Conservation (phyloP, 1,140 invertebrate species). For the Drosophila mojavensis region DNA sequence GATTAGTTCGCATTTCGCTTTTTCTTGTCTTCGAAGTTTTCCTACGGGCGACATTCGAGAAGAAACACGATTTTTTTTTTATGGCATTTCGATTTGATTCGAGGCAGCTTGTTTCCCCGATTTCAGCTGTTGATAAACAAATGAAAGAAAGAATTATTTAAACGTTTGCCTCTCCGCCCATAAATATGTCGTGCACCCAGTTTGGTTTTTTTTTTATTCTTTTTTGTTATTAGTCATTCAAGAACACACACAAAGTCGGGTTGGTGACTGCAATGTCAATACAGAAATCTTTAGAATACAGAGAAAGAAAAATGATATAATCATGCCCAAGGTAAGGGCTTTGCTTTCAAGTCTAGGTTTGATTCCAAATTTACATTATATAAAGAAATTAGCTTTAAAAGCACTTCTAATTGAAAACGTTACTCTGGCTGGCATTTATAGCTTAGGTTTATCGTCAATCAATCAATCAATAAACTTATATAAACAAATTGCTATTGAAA, state of each 20-base stretch:
- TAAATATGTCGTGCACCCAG: constrained; percentile 1
- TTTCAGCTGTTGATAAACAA: constrained; percentile 29
- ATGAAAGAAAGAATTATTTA: constrained; percentile 18
- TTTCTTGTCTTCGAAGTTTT: constrained; percentile 37
- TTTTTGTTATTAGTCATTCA: constrained; percentile 15
- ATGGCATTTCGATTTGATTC: constrained; percentile 18
- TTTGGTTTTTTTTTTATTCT: background rate
- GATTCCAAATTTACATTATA: no score
- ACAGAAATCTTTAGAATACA: background rate
- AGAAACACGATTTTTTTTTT: constrained; percentile 12
- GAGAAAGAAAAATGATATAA: background rate
- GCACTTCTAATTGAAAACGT: no score
- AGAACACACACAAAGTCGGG: constrained; percentile 10
- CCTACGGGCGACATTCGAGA: constrained; percentile 59
- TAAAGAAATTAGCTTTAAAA: no score
- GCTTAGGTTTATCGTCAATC: background rate
- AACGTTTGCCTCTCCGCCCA: constrained; percentile 6
- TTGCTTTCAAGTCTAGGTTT: background rate
- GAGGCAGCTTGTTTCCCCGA: constrained; percentile 10
- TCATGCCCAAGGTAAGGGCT: background rate
- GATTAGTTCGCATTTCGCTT: constrained; percentile 59
- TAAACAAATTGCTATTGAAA: no score
- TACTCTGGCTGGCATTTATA: no score
- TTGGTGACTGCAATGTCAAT: constrained; percentile 4
- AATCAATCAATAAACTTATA: background rate